Evolutionary conservation across 2,888 invertebrate genomes (phyloP), one percentile per base, ranked within the genome.

Genomic region (Drosophila pseudotalamancana): DNA sequence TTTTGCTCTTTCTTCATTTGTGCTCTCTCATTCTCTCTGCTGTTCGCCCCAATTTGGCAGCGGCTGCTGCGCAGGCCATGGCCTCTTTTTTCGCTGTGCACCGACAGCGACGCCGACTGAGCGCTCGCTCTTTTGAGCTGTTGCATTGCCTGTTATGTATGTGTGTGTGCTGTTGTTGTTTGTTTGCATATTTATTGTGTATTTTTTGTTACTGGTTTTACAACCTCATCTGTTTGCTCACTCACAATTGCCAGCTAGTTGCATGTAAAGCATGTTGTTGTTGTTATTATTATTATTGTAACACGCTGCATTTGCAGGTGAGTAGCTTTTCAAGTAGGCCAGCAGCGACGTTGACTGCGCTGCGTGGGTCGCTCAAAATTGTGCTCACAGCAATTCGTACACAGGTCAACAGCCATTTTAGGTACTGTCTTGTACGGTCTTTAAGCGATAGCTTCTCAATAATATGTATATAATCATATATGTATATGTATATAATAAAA

Each of bases 111-210:
- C 43, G 43, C 27, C 4, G 43, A 29, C 46, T 25, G 56, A 53
- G 54, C 50, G 34, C 29, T 55, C 49, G 45, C 62, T 67, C 57
- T 63, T 60, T 63, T 49, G 63, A 35, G 69, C 69, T 54, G 61
- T 68, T 77, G 73, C 72, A 71, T 63, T 61, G 57, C 61, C 45
- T 45, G 50, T 46, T 49, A 34, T 42, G 32, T 23, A 23, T 32
- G 9, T 45, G 16, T 43, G 11, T 14, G 11, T 56, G 31, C 1
- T 37, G 48, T 8, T 37, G 35, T 32, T 54, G 54, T 68, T 66
- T 72, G 67, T 66, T 67, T 77, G 68, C 59, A 80, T 81, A 64
- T 84, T 85, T 62, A 81, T 67, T 67, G 60, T 77, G 46, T 73
- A n/a, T 55, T 75, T 78, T 72, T 67, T 64, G 60, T 72, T 61